Evolutionary conservation across 2,888 invertebrate species (phyloP).

Genomic region (Agrilus biguttatus): DNA sequence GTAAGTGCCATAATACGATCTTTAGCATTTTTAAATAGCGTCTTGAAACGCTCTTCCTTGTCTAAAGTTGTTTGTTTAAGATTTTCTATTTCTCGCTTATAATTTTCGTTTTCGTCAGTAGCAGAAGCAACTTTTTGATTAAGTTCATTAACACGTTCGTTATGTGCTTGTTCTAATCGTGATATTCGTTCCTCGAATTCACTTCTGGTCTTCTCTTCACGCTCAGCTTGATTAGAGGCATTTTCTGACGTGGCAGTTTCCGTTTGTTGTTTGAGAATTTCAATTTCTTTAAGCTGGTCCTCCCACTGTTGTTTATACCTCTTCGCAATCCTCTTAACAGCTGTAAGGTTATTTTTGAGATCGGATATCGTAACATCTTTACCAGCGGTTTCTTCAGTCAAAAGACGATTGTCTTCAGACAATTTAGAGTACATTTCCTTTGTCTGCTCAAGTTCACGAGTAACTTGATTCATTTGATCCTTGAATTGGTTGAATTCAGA

Average conservation of each 20-base stretch:
- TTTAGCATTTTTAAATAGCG: conserved; percentile 57
- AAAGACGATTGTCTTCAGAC: conserved; percentile 44
- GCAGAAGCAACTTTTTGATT: conserved; percentile 29
- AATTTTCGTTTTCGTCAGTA: conserved; percentile 38
- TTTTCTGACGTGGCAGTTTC: conserved; percentile 42
- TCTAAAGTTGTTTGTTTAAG: conserved; percentile 29
- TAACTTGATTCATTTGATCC: conserved; percentile 41
- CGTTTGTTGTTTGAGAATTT: conserved; percentile 25
- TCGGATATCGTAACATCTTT: conserved; percentile 50
- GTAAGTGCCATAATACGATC: conserved; percentile 57
- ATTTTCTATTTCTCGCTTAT: conserved; percentile 35
- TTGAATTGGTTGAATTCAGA: conserved; percentile 48
- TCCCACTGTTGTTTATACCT: conserved; percentile 82
- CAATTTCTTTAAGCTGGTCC: conserved; percentile 53
- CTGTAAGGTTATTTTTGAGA: conserved; percentile 30
- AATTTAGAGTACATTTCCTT: conserved; percentile 42
- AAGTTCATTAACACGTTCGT: conserved; percentile 32
- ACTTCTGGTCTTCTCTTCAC: conserved; percentile 33
- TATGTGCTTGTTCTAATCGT: conserved; percentile 30
- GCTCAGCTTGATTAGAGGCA: conserved; percentile 29
- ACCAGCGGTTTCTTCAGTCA: conserved; percentile 48
- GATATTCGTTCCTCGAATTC: conserved; percentile 30
- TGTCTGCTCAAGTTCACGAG: conserved; percentile 49
- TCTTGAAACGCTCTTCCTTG: conserved; percentile 33
- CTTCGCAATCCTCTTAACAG: conserved; percentile 73